Conservation (phyloP, 2,888 invertebrate species). For the Miltochrista miniata region DNA sequence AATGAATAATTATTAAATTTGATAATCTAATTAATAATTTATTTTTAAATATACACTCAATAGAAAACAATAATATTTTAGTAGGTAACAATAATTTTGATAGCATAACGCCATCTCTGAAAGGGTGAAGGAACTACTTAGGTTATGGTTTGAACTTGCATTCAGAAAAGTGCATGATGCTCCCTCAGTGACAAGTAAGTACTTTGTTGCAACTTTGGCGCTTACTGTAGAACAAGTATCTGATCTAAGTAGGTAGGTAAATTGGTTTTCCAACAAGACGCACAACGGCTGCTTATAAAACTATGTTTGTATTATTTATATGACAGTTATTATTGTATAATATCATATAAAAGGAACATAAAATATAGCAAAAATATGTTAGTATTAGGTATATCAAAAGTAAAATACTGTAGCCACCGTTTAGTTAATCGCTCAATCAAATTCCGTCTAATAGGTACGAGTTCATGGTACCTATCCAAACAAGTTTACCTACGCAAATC, state of each 20-base stretch:
- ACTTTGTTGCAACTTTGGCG: slow-evolving; percentile 5
- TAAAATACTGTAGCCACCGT: no score
- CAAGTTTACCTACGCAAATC: slow-evolving; percentile 38
- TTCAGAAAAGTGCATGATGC: slow-evolving; percentile 46
- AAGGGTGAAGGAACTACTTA: slow-evolving; percentile 51
- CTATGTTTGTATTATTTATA: background rate
- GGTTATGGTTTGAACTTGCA: slow-evolving; percentile 47
- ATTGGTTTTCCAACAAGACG: background rate
- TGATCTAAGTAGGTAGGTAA: background rate
- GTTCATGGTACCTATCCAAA: slow-evolving; percentile 38
- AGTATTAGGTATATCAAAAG: no score
- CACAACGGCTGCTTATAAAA: background rate
- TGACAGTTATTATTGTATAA: background rate
- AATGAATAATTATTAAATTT: no score
- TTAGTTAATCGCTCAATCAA: slow-evolving; percentile 36
- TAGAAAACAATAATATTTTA: no score
- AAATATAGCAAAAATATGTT: no score
- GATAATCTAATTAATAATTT: no score
- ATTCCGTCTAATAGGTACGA: slow-evolving; percentile 29
- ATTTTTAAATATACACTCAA: no score
- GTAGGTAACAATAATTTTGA: background rate
- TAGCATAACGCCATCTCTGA: slow-evolving; percentile 61
- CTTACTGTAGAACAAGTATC: background rate
- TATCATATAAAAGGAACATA: slow-evolving; percentile 1
- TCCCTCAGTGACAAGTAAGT: slow-evolving; percentile 30